Base-by-base conservation (phyloP, 2,888 invertebrate genomes). In the Digitonthophagus gazella region DNA sequence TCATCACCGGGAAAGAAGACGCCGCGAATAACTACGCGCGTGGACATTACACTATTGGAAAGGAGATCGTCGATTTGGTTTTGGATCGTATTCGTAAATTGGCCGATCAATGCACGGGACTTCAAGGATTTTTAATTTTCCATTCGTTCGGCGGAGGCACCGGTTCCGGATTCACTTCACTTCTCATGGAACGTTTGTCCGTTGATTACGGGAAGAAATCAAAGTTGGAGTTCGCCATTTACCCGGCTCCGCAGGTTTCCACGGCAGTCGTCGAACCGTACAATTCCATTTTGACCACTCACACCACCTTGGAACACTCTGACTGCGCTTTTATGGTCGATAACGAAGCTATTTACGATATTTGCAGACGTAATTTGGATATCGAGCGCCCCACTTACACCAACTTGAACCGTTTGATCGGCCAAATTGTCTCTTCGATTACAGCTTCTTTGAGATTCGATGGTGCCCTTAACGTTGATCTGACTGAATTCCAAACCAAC, bases 21-120 rank as follows among this genome's bases (percentile, higher is more conserved):
- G 97, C 97, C 64, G 97, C 97, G 77, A 97, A 98, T 86, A 97
- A 98, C 86, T 98, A 97, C 76, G 97, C 97, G 71, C 91, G 97
- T 79, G 97, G 97, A 72, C 97, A 98, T 85, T 98, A 98, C 89
- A 97, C 97, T 75, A 95, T 97, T 80, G 97, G 96, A 80, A 94
- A 94, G 84, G 96, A 96, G 83, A 95, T 96, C 79, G 95, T 96
- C 71, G 96, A 96, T 82, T 84, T 95, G 77, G 95, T 95, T 2
- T 86, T 95, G 76, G 95, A 95, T 87, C 88, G 95, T 76, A 91
- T 95, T 81, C 90, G 95, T 75, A 95, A 93, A 83, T 85, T 93
- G 78, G 90, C 91, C 22, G 96, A 97, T 83, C 95, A 95, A 86
- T 96, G 96, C 86, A 95, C 95, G 44, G 95, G 95, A 74, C 91